A percentile compares a stretch with the other conserved stretches of the same genome.
phyloP scores from a whole-genome alignment of 2,797 vertebrate genomes.

The Decapterus maruadsi region DNA sequence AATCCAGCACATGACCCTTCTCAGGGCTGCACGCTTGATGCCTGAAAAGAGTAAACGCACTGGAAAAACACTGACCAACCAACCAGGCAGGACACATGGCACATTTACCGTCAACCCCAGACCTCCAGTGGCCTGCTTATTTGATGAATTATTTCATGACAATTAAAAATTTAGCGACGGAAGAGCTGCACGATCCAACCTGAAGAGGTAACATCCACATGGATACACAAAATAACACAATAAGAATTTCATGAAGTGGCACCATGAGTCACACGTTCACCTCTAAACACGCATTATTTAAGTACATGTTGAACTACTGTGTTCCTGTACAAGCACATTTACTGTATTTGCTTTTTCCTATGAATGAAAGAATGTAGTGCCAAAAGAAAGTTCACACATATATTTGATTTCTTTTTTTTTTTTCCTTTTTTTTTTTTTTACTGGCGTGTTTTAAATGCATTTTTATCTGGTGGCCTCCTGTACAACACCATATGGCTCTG shows the following conservation, averaged over 20 bases:
- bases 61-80: slow-evolving; percentile 24
- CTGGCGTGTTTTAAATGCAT: no score
- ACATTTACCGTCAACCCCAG: background rate
- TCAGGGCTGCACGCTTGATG: slow-evolving; percentile 48
- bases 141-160: background rate
- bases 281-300: no score
- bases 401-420: no score
- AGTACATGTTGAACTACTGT: no score
- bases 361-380: no score
- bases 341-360: no score
- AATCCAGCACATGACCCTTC: slow-evolving; percentile 52
- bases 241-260: background rate
- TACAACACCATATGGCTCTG: no score
- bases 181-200: slow-evolving; percentile 1
- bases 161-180: background rate
- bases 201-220: background rate
- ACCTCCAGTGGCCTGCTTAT: background rate
- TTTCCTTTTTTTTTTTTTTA: no score
- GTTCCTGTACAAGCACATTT: no score
- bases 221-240: background rate
- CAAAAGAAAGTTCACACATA: no score
- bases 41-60: slow-evolving; percentile 57
- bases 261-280: background rate
- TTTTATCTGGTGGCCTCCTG: no score
- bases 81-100: background rate